Base-by-base conservation (phyloP, 2,113 vertebrate genomes). In the Syrrhaptes paradoxus region DNA sequence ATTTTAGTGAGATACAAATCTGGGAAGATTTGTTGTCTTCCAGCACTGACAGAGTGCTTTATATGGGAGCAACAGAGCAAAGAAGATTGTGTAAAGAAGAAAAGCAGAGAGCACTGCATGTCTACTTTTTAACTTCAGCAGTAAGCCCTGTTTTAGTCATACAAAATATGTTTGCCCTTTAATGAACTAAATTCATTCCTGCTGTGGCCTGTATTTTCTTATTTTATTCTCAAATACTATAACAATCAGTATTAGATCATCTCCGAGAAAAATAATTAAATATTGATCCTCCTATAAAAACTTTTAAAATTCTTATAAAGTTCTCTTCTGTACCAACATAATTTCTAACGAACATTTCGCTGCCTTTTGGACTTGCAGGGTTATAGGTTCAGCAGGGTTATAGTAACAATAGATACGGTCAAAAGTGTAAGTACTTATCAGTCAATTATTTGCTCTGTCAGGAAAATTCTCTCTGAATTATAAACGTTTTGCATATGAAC, bases 361-460 rank as follows among this genome's bases (percentile, higher is more conserved):
- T 85, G 41, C 70, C 49, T 93, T 91, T 94, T 84, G 92, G 84
- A 78, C 74, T 79, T 76, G 17, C 57, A 72, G 24, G n/a, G 13
- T 41, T 41, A 41, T 41, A 87, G 61, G 80, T 85, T 94, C 4
- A 4, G 10, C 20, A 70, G 25, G 73, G 73, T 89, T 91, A 91
- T 1, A 85, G 41, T 24, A 72, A 70, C 57, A 67, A 67, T 13
- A 45, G 43, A 48, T 75, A n/a, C 13, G 20, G 84, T 77, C 87
- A 67, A 87, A 87, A 95, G 73, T n/a, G 1, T 78, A 72, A 85
- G 41, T 85, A 61, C 18, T 78, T 82, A 57, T 28, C 36, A 24
- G 73, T 52, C 73, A 89, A 82, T 92, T 91, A 85, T 85, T 89
- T 94, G 93, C 58, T 79, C 66, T 57, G n/a, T 95, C 86, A 92